These are phyloP conservation scores for Herpetotheres cachinnans DNA, from an alignment of 2,113 vertebrate species.

Conservation along the genomic window DNA sequence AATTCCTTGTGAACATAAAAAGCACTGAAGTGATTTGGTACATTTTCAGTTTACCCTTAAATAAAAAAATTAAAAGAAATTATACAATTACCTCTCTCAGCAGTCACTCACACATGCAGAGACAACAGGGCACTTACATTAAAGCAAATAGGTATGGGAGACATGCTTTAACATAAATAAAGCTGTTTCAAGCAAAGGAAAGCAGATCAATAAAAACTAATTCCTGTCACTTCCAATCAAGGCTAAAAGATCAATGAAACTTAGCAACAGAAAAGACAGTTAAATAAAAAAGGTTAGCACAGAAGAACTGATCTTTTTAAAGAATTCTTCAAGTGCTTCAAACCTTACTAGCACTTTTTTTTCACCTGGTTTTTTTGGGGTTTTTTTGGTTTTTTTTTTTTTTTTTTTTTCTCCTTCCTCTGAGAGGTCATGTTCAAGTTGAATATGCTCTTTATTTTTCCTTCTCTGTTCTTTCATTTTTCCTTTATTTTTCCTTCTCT, in stretches of 20 bases:
- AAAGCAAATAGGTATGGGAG: not conserved
- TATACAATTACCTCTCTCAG: not conserved
- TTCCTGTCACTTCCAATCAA: slow-evolving; percentile 50
- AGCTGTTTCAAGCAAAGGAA: slow-evolving; percentile 54
- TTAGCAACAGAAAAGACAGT: slow-evolving; percentile 24
- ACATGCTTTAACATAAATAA: slow-evolving; percentile 56
- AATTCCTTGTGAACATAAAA: not conserved
- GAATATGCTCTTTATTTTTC: not conserved
- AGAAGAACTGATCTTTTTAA: slow-evolving; percentile 1
- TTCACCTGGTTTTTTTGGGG: not conserved
- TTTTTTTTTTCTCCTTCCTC: not conserved
- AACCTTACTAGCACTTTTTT: not conserved
- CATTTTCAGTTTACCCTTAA: not conserved
- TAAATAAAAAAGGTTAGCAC: not conserved
- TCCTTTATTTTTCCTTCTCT: not conserved
- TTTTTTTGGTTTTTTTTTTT: not conserved
- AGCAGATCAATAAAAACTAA: slow-evolving; percentile 58
- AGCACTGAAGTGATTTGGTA: not conserved
- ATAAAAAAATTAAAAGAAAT: not conserved
- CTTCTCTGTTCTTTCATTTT: not conserved
- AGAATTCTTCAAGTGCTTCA: not conserved
- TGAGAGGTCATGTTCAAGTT: not conserved
- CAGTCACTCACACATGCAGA: not conserved
- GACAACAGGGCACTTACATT: not conserved
- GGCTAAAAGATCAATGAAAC: slow-evolving; percentile 29